These are phyloP conservation scores for Corynorhinus townsendii DNA, from an alignment of 2,113 vertebrate genomes.

Conservation along the genomic window DNA sequence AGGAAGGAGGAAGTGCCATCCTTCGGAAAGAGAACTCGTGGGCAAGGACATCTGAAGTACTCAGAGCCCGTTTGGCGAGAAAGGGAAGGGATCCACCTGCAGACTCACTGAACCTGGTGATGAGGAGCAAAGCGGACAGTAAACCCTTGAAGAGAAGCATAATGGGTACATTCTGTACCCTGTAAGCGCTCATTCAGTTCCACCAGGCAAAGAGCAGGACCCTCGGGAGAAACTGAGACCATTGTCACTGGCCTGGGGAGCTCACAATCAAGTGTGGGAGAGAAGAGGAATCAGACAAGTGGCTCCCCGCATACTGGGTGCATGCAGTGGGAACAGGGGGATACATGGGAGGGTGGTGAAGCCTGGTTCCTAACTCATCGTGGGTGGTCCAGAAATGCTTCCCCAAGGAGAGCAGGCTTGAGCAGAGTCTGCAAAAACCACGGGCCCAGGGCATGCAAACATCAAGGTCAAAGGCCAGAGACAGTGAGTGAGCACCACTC, in stretches of 20 bases:
- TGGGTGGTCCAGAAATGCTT: background rate
- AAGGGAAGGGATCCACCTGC: background rate
- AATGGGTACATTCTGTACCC: background rate
- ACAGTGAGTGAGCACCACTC: background rate
- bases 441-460: background rate
- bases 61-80: background rate
- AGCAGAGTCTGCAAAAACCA: background rate
- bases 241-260: too few species aligned
- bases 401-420: background rate
- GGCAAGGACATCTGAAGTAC: background rate
- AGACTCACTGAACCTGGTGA: background rate
- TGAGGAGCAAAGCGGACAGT: background rate
- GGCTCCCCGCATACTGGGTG: accelerated
- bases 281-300: background rate
- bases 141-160: background rate
- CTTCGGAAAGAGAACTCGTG: constrained; percentile 26
- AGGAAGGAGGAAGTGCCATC: constrained; percentile 74
- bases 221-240: background rate
- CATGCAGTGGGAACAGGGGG: background rate
- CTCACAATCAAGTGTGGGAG: background rate
- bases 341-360: too few species aligned
- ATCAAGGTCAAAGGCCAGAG: background rate
- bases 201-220: background rate
- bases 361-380: accelerated
- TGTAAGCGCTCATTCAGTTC: background rate